Base-by-base conservation (phyloP, 2,888 invertebrate species). In the Alentia gelatinosa region DNA sequence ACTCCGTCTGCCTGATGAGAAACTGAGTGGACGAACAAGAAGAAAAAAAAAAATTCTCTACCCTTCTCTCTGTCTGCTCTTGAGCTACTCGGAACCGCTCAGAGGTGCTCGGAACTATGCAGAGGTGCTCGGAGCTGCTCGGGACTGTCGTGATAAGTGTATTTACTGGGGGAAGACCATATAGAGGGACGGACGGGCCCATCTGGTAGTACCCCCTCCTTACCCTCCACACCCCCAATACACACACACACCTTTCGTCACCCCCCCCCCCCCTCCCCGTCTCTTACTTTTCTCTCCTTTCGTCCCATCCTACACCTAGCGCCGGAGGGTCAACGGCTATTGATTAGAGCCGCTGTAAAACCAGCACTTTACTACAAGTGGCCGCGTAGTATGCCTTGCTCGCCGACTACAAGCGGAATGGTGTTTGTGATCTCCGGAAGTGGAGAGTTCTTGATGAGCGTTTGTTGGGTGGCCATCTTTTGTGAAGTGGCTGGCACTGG, bases 331-430 rank as follows among this genome's bases (percentile, higher is more conserved):
- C 79, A 79, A 79, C 79, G 39, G 79, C 26, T 79, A 79, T 79
- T 79, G 79, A 79, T 79, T 79, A 39, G 35, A 39, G 35, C n/a
- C 79, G 37, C 9, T 35, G 79, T 79, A 79, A 79, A 35, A 79
- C 79, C 79, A 79, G 79, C 39, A 79, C 39, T 79, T 79, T 79
- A 79, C 79, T 39, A 79, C 79, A 79, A 79, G 79, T 79, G 79
- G 79, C 39, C 79, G 5, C 79, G 37, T 39, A 79, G 79, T 35
- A 79, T 19, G 79, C 79, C 15, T 33, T 79, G 37, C 79, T 79
- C n/a, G 37, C 79, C 79, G 15, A 39, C 15, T 26, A 79, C 79
- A 35, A 79, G 79, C 79, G 37, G 37, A 37, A 79, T 35, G 35
- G 15, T 39, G 79, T 79, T 79, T 79, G 79, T 79, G 26, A 79